Evolutionary conservation across 2,888 invertebrate genomes (phyloP).

Genomic region (Hymenopus coronatus): DNA sequence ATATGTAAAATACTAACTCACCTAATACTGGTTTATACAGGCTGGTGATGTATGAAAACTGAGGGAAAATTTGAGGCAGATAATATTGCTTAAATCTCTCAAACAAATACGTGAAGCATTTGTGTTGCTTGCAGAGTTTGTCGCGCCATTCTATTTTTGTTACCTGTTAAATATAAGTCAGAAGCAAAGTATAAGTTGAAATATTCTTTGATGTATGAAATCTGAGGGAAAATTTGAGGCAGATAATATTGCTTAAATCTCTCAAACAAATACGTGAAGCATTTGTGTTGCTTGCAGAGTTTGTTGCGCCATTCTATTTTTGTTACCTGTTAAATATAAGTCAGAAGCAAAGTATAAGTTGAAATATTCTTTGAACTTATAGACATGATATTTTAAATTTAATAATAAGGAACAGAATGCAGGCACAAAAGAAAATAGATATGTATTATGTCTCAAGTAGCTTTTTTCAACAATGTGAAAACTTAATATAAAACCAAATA

Average conservation of each 20-base stretch:
- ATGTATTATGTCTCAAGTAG: no score
- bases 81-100: constrained; percentile 90
- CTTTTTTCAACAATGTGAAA: no score
- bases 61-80: constrained; percentile 85
- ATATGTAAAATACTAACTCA: constrained; percentile 44
- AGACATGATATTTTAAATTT: no score
- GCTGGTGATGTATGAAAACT: constrained; percentile 75
- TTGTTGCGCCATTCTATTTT: constrained; percentile 89
- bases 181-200: no score
- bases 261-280: constrained; percentile 88
- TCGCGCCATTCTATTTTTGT: constrained; percentile 90
- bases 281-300: constrained; percentile 72
- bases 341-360: no score
- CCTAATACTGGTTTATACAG: constrained; percentile 79
- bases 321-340: constrained; percentile 57
- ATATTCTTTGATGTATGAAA: constrained; percentile 70
- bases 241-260: constrained; percentile 89
- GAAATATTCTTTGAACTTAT: no score
- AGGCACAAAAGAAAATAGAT: no score
- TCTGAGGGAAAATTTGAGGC: constrained; percentile 85
- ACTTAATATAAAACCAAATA: no score
- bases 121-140: constrained; percentile 72
- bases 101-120: constrained; percentile 86
- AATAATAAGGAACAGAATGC: no score
- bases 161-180: constrained; percentile 50